Evolutionary conservation across 2,888 invertebrate genomes (phyloP).

Genomic region (Erpobdella octoculata): DNA sequence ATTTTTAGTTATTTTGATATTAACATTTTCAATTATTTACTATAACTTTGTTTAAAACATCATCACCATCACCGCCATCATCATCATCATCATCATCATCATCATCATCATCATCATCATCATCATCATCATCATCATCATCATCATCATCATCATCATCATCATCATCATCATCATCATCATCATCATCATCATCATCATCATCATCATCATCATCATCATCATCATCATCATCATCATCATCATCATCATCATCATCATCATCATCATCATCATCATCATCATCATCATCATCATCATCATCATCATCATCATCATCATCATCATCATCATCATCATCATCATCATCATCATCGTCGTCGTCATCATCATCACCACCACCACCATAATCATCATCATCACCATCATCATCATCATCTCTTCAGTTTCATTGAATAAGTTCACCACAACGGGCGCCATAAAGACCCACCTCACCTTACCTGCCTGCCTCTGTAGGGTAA

Average conservation of each 20-base stretch:
- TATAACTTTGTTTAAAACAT: background rate
- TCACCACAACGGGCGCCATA: too few species aligned
- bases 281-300: constrained; percentile 7
- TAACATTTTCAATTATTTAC: too few species aligned
- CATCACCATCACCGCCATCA: constrained; percentile 2
- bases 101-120: constrained; percentile 22
- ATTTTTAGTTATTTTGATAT: too few species aligned
- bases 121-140: constrained; percentile 24
- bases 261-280: constrained; percentile 15
- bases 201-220: constrained; percentile 16
- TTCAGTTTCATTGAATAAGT: too few species aligned
- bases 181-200: background rate
- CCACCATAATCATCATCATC: too few species aligned
- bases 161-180: constrained; percentile 21
- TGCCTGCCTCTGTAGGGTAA: too few species aligned
- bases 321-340: constrained; percentile 14
- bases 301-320: constrained; percentile 10
- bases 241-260: constrained; percentile 20
- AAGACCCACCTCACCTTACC: too few species aligned
- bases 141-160: constrained; percentile 10
- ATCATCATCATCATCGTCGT: constrained; percentile 5
- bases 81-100: constrained; percentile 18
- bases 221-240: constrained; percentile 18
- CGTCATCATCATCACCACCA: too few species aligned
- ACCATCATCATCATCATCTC: too few species aligned